Evolutionary conservation across 1,140 invertebrate species (phyloP).

Genomic region (Phymorhynchus buccinoides): DNA sequence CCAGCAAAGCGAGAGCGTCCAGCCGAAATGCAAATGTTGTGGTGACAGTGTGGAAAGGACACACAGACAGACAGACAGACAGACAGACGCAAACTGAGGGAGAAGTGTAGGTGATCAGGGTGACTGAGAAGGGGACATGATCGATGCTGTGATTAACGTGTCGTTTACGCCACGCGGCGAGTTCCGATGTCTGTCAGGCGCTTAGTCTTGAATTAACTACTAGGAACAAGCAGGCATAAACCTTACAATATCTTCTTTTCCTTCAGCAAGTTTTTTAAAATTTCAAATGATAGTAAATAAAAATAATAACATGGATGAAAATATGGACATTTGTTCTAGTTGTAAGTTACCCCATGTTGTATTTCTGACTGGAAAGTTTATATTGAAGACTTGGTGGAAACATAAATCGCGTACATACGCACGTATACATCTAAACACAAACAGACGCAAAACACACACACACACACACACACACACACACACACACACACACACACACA

Average conservation of each 20-base stretch:
- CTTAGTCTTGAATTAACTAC: background rate
- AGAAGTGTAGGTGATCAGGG: background rate
- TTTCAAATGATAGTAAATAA: background rate
- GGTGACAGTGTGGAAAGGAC: constrained; percentile 6
- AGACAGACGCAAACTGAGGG: too few species aligned
- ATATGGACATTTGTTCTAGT: too few species aligned
- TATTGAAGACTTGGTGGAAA: too few species aligned
- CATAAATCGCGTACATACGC: background rate
- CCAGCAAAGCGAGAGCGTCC: constrained; percentile 5
- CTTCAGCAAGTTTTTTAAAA: background rate
- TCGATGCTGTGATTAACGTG: constrained; percentile 8
- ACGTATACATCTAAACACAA: background rate
- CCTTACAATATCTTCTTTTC: too few species aligned
- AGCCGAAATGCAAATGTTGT: constrained; percentile 27
- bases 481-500: background rate
- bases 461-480: background rate
- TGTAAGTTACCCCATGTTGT: background rate
- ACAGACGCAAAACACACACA: background rate
- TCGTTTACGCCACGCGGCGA: background rate
- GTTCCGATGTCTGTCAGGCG: background rate
- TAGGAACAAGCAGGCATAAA: background rate
- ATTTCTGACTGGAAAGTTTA: too few species aligned
- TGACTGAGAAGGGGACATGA: background rate
- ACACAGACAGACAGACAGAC: background rate
- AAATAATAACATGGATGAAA: background rate